Evolutionary conservation across 1,140 invertebrate species (phyloP).

Genomic region (Tribolium castaneum): DNA sequence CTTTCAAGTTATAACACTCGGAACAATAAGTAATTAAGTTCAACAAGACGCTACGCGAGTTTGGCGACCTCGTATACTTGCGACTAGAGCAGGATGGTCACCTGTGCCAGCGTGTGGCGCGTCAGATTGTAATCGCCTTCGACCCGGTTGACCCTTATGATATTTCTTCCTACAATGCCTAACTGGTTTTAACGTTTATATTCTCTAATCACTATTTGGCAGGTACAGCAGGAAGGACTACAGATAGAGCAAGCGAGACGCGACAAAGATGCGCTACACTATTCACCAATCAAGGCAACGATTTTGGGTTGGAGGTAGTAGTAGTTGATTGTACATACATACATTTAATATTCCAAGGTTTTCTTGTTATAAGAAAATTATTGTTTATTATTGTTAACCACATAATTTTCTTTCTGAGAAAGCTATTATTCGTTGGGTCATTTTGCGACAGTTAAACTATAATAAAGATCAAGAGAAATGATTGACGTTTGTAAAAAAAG

Average conservation of each 20-base stretch:
- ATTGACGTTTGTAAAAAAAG: slow-evolving; percentile 36
- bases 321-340: too few relatives aligned
- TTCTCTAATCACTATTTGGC: slow-evolving; percentile 11
- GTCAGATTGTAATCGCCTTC: slow-evolving; percentile 53
- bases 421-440: slow-evolving; percentile 15
- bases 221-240: background rate
- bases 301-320: background rate
- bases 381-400: slow-evolving; percentile 15
- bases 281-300: background rate
- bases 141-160: slow-evolving; percentile 54
- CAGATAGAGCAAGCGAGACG: background rate
- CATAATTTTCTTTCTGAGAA: slow-evolving; percentile 14
- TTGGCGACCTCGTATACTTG: slow-evolving; percentile 46
- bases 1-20: slow-evolving; percentile 5
- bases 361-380: slow-evolving; percentile 13
- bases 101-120: slow-evolving; percentile 55
- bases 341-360: slow-evolving; percentile 6
- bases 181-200: slow-evolving; percentile 47
- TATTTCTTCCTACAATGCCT: slow-evolving; percentile 53
- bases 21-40: slow-evolving; percentile 43
- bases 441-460: slow-evolving; percentile 30
- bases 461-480: slow-evolving; percentile 35
- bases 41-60: slow-evolving; percentile 34
- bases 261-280: background rate
- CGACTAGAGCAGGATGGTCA: slow-evolving; percentile 48